Conservation (phyloP, 1,140 invertebrate genomes). For the Leptopilina clavipes region DNA sequence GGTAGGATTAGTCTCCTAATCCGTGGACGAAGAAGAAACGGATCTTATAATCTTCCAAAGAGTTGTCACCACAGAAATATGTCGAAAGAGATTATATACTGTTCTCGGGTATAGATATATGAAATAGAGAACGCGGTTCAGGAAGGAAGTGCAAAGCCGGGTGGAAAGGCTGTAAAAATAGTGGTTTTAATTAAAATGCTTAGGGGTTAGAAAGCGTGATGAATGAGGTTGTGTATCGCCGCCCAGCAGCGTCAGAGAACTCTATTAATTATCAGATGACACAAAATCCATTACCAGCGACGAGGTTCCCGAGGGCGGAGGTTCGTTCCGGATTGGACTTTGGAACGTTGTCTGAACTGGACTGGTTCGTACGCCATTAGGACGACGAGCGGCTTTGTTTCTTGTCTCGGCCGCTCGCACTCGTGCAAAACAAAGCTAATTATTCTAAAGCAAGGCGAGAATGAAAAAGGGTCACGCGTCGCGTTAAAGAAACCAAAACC, state of each 20-base stretch:
- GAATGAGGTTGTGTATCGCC: slow-evolving; percentile 64
- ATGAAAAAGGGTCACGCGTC: slow-evolving; percentile 52
- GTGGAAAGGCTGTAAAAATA: slow-evolving; percentile 58
- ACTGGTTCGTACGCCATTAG: slow-evolving; percentile 65
- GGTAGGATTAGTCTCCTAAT: no score
- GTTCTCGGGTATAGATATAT: background rate
- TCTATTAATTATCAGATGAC: slow-evolving; percentile 76
- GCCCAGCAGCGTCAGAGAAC: slow-evolving; percentile 65
- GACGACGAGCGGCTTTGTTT: slow-evolving; percentile 52
- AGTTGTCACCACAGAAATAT: no score
- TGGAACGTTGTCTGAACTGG: slow-evolving; percentile 34
- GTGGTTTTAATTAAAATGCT: slow-evolving; percentile 74
- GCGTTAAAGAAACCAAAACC: slow-evolving; percentile 1
- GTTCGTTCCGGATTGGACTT: slow-evolving; percentile 61
- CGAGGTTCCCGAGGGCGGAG: slow-evolving; percentile 63
- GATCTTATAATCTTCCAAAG: background rate
- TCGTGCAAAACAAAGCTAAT: slow-evolving; percentile 58
- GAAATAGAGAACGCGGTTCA: background rate
- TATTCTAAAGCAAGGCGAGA: slow-evolving; percentile 50
- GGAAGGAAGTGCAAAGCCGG: slow-evolving; percentile 27
- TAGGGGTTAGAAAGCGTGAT: slow-evolving; percentile 75
- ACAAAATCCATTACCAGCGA: slow-evolving; percentile 73
- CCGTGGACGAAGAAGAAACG: no score
- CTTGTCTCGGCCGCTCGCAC: slow-evolving; percentile 32
- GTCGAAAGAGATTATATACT: background rate